Conservation (phyloP, 2,888 invertebrate species). For the Candidula unifasciata region DNA sequence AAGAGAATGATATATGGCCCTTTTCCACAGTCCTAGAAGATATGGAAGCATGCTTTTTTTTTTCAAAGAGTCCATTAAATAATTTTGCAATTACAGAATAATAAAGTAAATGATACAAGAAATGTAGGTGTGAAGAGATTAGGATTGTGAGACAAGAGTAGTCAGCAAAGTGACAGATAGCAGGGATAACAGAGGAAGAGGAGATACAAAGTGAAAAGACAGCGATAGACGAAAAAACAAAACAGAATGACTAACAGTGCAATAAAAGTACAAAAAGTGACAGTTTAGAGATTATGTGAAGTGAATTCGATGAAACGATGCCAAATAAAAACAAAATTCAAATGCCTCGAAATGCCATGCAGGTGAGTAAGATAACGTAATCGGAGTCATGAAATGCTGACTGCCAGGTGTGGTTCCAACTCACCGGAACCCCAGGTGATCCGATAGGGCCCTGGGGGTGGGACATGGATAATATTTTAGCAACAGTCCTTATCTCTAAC, state of each 20-base stretch:
- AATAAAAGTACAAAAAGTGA: not conserved
- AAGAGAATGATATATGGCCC: too few species aligned
- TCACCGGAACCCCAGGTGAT: constrained; percentile 73
- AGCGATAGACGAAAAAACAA: not conserved
- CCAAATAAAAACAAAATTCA: too few species aligned
- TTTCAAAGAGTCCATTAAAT: too few species aligned
- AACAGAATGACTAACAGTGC: not conserved
- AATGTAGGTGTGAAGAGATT: too few species aligned
- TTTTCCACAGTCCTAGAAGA: too few species aligned
- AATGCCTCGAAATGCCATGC: not conserved
- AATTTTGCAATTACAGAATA: too few species aligned
- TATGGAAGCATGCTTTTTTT: too few species aligned
- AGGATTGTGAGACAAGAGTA: too few species aligned
- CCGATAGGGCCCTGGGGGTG: constrained; percentile 71
- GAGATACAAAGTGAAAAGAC: not conserved
- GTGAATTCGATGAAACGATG: not conserved
- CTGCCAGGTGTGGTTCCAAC: constrained; percentile 13
- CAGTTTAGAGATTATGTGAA: not conserved
- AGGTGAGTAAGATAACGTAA: not conserved
- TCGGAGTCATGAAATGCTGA: not conserved
- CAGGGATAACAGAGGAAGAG: too few species aligned
- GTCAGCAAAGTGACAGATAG: too few species aligned
- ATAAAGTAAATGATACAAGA: too few species aligned
- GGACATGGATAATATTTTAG: constrained; percentile 10
- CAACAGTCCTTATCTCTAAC: too few species aligned